Evolutionary conservation across 2,888 invertebrate genomes (phyloP).

Genomic region (Andrena praecox): DNA sequence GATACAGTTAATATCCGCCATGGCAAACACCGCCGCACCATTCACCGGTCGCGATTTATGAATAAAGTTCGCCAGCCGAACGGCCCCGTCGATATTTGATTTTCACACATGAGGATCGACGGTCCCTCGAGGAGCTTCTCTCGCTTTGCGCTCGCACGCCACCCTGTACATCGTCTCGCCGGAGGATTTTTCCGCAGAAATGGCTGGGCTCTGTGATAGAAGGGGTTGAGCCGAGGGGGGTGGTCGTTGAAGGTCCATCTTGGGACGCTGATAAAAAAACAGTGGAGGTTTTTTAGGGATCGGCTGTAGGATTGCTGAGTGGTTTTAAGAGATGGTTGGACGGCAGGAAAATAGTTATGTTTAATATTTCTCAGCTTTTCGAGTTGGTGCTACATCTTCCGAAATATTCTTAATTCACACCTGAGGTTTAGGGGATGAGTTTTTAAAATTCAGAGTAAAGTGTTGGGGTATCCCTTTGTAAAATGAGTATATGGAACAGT

Average conservation of each 20-base stretch:
- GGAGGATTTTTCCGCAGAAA: neutral
- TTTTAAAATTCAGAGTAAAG: too few species aligned
- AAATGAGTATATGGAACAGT: too few species aligned
- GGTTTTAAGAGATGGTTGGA: too few species aligned
- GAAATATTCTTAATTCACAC: too few species aligned
- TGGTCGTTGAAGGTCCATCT: neutral
- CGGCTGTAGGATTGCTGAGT: too few species aligned
- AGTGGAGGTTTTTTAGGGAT: too few species aligned
- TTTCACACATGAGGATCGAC: conserved; percentile 77
- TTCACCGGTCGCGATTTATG: conserved; percentile 72
- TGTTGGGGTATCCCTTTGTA: too few species aligned
- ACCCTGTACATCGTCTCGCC: neutral
- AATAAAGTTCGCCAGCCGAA: conserved; percentile 68
- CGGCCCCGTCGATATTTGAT: conserved; percentile 77
- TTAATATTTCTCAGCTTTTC: too few species aligned
- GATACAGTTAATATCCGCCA: conserved; percentile 83
- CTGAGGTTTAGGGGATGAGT: too few species aligned
- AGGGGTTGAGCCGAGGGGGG: neutral
- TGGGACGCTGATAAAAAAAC: too few species aligned
- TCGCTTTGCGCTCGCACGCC: neutral
- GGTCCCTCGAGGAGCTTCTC: conserved; percentile 21
- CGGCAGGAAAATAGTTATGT: too few species aligned
- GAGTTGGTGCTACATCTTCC: too few species aligned
- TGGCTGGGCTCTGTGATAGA: neutral
- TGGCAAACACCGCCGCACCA: conserved; percentile 78